A percentile compares a stretch with the other conserved stretches of the same genome.
Evolutionary conservation across 2,888 invertebrate species (phyloP).

Genomic region (Sycophila texana): DNA sequence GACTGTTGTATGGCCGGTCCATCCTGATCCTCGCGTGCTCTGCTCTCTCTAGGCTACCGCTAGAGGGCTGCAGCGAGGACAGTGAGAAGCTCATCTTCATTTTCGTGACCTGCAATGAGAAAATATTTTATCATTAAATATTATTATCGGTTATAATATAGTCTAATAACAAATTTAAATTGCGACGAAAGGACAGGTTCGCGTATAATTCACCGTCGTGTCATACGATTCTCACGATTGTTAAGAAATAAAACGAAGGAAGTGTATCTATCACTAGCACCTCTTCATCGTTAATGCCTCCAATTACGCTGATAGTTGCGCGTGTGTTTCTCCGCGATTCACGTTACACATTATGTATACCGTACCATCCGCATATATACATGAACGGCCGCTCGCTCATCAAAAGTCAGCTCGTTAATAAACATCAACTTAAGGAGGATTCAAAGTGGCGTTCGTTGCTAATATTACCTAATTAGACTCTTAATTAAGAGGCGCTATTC

Average conservation of each 20-base stretch:
- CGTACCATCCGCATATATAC: background rate
- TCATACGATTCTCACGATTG: constrained; percentile 42
- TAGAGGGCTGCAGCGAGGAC: constrained; percentile 86
- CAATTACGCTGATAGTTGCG: constrained; percentile 47
- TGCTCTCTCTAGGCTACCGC: constrained; percentile 76
- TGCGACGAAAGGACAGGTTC: background rate
- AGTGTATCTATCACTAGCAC: constrained; percentile 30
- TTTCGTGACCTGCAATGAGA: constrained; percentile 43
- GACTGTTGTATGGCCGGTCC: constrained; percentile 89
- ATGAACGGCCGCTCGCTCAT: constrained; percentile 2
- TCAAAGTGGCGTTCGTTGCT: background rate
- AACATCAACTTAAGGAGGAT: constrained; percentile 19
- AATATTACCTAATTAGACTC: constrained; percentile 38
- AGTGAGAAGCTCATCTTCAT: constrained; percentile 89
- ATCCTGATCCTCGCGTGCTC: constrained; percentile 74
- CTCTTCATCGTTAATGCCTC: constrained; percentile 46
- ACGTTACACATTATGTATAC: constrained; percentile 38
- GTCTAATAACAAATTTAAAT: background rate
- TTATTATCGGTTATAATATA: background rate
- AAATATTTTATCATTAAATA: constrained; percentile 22
- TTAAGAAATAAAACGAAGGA: constrained; percentile 24
- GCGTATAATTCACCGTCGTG: background rate
- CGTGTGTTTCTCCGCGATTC: constrained; percentile 23
- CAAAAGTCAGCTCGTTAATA: constrained; percentile 38
- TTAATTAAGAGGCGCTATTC: constrained; percentile 15